phyloP scores from a whole-genome alignment of 2,113 vertebrate species.

The Ammodytes dubius region DNA sequence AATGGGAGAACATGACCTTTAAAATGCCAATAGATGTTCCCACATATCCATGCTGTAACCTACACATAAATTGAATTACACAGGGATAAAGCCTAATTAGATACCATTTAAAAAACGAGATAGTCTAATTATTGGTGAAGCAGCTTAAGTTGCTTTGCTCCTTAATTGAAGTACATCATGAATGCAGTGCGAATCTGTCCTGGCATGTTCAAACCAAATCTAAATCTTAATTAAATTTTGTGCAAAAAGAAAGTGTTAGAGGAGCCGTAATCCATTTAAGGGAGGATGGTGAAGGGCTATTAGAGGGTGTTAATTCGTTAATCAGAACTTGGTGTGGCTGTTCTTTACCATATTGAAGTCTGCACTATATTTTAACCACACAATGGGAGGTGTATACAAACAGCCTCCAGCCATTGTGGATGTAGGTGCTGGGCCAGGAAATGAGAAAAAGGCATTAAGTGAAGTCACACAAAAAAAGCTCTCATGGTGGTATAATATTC shows the following conservation, averaged over 20 bases:
- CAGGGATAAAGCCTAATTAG: constrained; percentile 84
- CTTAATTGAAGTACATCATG: constrained; percentile 84
- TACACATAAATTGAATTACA: constrained; percentile 83
- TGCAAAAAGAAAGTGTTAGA: constrained; percentile 82
- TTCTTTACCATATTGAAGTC: constrained; percentile 77
- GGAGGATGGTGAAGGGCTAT: constrained; percentile 84
- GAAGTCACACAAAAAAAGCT: constrained; percentile 61
- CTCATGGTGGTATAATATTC: constrained; percentile 71
- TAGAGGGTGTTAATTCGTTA: constrained; percentile 86
- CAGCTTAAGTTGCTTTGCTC: constrained; percentile 85
- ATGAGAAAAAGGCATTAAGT: constrained; percentile 77
- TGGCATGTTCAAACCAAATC: constrained; percentile 86
- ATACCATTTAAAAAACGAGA: constrained; percentile 81
- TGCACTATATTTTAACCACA: constrained; percentile 77
- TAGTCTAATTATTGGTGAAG: constrained; percentile 87
- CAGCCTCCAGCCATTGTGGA: constrained; percentile 74
- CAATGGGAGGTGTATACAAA: constrained; percentile 79
- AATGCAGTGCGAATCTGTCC: constrained; percentile 81
- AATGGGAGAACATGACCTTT: constrained; percentile 69
- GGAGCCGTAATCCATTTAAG: constrained; percentile 85
- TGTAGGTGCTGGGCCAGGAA: constrained; percentile 73
- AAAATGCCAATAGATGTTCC: constrained; percentile 67
- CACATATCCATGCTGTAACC: constrained; percentile 54
- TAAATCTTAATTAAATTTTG: constrained; percentile 89
- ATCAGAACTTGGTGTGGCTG: constrained; percentile 84